Percentiles rank a stretch among this genome's conserved stretches.
Conservation (phyloP, 2,113 vertebrate genomes). For the Microtus montanus region DNA sequence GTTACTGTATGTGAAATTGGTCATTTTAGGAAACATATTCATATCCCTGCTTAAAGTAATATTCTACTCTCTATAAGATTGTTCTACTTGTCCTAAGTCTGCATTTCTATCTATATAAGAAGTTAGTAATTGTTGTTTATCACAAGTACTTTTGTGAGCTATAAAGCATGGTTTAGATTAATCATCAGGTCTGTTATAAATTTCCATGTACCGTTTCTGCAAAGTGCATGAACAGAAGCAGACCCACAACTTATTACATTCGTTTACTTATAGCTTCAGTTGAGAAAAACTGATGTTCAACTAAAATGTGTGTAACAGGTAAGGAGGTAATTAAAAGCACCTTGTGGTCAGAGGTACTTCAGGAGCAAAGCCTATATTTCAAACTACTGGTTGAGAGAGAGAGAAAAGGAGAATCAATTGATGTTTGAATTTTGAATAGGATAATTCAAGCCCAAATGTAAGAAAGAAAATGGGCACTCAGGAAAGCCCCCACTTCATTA, state of each 20-base stretch:
- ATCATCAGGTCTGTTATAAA: background rate
- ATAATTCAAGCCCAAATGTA: fast-evolving
- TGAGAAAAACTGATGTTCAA: background rate
- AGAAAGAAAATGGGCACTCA: fast-evolving
- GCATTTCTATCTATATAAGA: background rate
- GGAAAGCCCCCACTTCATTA: background rate
- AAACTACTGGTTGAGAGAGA: background rate
- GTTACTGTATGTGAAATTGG: background rate
- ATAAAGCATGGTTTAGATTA: background rate
- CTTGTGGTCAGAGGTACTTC: background rate
- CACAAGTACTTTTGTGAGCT: background rate
- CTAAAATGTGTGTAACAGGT: background rate
- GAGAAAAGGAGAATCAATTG: background rate
- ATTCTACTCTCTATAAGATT: background rate
- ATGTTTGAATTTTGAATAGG: background rate
- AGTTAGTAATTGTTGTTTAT: background rate
- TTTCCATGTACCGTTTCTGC: background rate
- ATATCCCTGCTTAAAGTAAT: background rate
- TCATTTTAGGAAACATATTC: background rate
- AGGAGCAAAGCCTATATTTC: background rate
- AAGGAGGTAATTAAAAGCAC: slow-evolving; percentile 1
- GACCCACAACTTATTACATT: background rate
- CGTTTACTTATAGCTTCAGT: background rate
- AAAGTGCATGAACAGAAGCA: background rate
- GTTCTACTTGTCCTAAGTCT: background rate